Conservation (phyloP, 2,797 vertebrate genomes). For the Clarias fuscus region DNA sequence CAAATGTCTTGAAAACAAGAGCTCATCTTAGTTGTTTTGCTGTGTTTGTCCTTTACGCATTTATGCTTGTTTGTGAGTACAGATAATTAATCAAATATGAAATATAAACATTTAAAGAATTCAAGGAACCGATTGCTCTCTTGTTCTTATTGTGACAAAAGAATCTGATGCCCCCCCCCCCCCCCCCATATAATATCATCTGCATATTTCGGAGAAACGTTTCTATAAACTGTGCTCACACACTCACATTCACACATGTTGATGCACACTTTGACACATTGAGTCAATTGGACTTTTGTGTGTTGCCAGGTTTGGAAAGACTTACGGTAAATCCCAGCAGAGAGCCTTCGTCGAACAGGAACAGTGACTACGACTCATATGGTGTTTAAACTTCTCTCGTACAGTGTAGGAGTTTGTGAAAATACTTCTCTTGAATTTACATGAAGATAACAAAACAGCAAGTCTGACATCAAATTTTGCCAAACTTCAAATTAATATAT, state of each 20-base stretch:
- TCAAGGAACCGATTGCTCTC: neutral
- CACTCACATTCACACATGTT: neutral
- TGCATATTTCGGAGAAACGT: too few relatives aligned
- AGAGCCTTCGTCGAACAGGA: slow-evolving; percentile 74
- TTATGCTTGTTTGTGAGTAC: neutral
- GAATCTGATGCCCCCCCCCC: neutral
- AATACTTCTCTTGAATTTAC: neutral
- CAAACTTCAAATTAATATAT: neutral
- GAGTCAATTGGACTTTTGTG: slow-evolving; percentile 8
- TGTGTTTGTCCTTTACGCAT: too few relatives aligned
- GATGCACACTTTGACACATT: neutral
- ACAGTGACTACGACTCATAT: slow-evolving; percentile 68
- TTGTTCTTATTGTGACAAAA: neutral
- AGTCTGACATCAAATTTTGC: neutral
- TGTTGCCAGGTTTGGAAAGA: slow-evolving; percentile 69
- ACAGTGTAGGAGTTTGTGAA: slow-evolving; percentile 23
- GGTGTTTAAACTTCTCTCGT: slow-evolving; percentile 27
- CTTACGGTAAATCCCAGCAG: slow-evolving; percentile 66
- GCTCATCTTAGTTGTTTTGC: neutral
- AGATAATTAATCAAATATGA: neutral
- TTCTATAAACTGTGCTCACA: neutral
- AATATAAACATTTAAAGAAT: neutral
- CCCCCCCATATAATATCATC: too few relatives aligned
- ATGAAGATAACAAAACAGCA: neutral
- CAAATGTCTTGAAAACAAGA: neutral